A percentile compares a stretch with the other conserved stretches of the same genome.
Conservation (phyloP, 1,140 invertebrate genomes). For the Scaptomyza montana region DNA sequence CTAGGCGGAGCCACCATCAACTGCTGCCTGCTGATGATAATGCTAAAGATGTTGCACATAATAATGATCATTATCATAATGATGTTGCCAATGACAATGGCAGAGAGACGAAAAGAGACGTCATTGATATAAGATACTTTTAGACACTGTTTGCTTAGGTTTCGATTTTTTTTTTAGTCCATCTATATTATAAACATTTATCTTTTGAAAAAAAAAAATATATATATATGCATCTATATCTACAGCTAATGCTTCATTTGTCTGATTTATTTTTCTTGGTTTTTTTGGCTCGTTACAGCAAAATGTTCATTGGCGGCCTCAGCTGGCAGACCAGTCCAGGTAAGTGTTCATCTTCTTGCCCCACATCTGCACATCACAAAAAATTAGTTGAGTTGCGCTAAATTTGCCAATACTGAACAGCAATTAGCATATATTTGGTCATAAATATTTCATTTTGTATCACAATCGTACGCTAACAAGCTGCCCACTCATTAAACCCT, state of each 20-base stretch:
- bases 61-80: slow-evolving; percentile 10
- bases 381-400: slow-evolving; percentile 61
- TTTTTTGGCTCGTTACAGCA: slow-evolving; percentile 86
- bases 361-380: slow-evolving; percentile 10
- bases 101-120: slow-evolving; percentile 23
- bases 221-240: slow-evolving; percentile 7
- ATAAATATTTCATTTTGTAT: slow-evolving; percentile 10
- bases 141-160: slow-evolving; percentile 13
- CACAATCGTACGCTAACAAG: slow-evolving; percentile 49
- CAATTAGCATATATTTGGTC: slow-evolving; percentile 52
- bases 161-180: slow-evolving; percentile 6
- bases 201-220: background rate
- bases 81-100: slow-evolving; percentile 17
- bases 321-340: slow-evolving; percentile 99
- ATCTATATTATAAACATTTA: slow-evolving; percentile 29
- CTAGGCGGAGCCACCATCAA: slow-evolving; percentile 32
- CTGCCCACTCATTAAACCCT: background rate
- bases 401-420: slow-evolving; percentile 27
- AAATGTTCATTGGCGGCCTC: slow-evolving; percentile 99
- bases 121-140: slow-evolving; percentile 46
- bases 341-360: slow-evolving; percentile 85
- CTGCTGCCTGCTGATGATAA: background rate
- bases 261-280: slow-evolving; percentile 48
- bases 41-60: slow-evolving; percentile 1
- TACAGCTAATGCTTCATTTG: slow-evolving; percentile 50